Percentiles rank a stretch among this genome's conserved stretches.
Evolutionary conservation across 2,113 vertebrate species (phyloP).

Genomic region (Scophthalmus maximus): DNA sequence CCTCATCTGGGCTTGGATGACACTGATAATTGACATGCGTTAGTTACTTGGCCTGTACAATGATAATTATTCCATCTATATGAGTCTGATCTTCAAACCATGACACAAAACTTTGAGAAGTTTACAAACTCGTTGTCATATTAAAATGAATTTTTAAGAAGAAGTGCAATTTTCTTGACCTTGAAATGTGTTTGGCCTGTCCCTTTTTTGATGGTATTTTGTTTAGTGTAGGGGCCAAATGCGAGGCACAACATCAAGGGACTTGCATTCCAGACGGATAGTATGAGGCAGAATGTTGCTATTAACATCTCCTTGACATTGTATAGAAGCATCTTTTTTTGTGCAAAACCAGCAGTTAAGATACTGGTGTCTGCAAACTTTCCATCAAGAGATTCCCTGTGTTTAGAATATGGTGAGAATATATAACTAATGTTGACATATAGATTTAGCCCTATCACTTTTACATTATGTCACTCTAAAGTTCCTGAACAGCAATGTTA

Average conservation of each 20-base stretch:
- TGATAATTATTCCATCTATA: conserved; percentile 18
- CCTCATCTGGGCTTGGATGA: conserved; percentile 56
- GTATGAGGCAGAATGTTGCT: background rate
- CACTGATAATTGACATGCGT: conserved; percentile 68
- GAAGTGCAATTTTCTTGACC: conserved; percentile 36
- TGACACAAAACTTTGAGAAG: conserved; percentile 20
- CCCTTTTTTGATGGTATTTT: conserved; percentile 30
- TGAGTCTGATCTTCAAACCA: conserved; percentile 33
- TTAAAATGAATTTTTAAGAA: conserved; percentile 16
- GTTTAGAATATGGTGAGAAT: too few relatives aligned
- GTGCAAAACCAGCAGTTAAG: background rate
- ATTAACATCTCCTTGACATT: conserved; percentile 22
- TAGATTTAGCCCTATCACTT: background rate
- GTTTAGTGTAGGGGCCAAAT: conserved; percentile 19
- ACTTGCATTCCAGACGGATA: conserved; percentile 10
- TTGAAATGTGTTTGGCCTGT: conserved; percentile 38
- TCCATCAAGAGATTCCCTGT: background rate
- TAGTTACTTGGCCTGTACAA: conserved; percentile 38
- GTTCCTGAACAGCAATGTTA: background rate
- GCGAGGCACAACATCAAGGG: conserved; percentile 15
- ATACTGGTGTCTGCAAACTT: background rate
- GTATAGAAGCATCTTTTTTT: background rate
- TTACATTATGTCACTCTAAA: too few relatives aligned
- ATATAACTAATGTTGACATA: background rate
- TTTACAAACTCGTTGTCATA: conserved; percentile 23